A percentile compares a stretch with the other conserved stretches of the same genome.
These are phyloP conservation scores for Sipha flava DNA, from an alignment of 1,140 invertebrate genomes.

Conservation along the genomic window DNA sequence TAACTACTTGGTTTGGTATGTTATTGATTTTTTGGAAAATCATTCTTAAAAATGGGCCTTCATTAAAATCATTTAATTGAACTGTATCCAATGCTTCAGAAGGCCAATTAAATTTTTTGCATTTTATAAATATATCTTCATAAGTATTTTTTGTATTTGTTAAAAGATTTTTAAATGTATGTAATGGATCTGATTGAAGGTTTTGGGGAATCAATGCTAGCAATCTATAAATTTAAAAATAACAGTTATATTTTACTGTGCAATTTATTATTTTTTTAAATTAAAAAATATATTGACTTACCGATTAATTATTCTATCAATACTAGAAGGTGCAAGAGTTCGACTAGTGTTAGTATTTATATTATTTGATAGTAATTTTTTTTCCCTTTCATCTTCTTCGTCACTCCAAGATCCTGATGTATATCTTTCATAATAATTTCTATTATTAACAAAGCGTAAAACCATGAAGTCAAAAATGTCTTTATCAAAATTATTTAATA, in stretches of 20 bases:
- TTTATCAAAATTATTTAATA: neutral
- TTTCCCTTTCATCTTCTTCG: conserved; percentile 24
- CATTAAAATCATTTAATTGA: neutral
- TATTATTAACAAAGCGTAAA: conserved; percentile 8
- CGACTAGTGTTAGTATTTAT: neutral
- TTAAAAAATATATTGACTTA: neutral
- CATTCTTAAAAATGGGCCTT: neutral
- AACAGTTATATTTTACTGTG: neutral
- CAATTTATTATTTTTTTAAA: neutral
- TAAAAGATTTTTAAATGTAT: conserved; percentile 12
- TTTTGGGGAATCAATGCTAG: neutral
- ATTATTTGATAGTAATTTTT: neutral
- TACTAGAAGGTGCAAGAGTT: conserved; percentile 24
- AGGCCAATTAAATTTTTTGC: conserved; percentile 4
- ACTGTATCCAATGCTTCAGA: neutral
- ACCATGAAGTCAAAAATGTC: neutral
- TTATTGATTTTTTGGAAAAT: neutral
- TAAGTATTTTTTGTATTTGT: neutral
- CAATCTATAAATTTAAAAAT: neutral
- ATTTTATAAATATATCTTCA: neutral
- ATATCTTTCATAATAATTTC: conserved; percentile 16
- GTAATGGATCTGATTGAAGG: neutral
- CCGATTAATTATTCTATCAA: conserved; percentile 17
- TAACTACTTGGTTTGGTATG: neutral
- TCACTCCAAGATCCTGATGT: conserved; percentile 4